These are phyloP conservation scores for Bubo blakistoni DNA, from an alignment of 2,113 vertebrate genomes.

Conservation along the genomic window DNA sequence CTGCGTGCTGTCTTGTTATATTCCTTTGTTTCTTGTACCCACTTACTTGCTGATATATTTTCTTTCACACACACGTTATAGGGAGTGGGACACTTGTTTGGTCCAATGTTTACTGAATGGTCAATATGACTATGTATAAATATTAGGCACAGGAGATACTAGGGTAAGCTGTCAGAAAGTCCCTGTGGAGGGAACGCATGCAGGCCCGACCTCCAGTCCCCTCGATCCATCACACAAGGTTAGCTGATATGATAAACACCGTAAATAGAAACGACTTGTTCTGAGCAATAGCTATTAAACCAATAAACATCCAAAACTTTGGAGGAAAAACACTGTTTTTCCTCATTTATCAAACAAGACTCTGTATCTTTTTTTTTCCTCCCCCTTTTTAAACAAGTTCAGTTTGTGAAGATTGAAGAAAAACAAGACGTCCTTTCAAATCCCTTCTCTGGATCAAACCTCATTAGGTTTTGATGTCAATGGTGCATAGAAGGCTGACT, in stretches of 20 bases:
- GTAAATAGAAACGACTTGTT: constrained; percentile 55
- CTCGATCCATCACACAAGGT: background rate
- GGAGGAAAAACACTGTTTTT: constrained; percentile 13
- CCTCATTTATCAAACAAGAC: constrained; percentile 60
- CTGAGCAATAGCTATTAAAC: constrained; percentile 49
- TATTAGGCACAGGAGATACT: background rate
- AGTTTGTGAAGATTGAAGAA: constrained; percentile 59
- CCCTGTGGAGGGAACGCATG: background rate
- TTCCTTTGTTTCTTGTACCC: background rate
- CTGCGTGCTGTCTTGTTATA: fast-evolving
- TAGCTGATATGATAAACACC: constrained; percentile 55
- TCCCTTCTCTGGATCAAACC: constrained; percentile 59
- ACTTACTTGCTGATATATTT: background rate
- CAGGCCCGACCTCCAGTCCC: background rate
- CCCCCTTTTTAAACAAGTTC: constrained; percentile 44
- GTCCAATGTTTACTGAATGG: background rate
- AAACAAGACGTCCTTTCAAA: constrained; percentile 66
- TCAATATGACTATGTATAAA: background rate
- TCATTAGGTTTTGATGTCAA: constrained; percentile 68
- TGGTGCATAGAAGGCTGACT: constrained; percentile 64
- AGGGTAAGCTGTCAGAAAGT: background rate
- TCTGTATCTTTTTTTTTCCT: constrained; percentile 31
- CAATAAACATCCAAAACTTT: constrained; percentile 53
- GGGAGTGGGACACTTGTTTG: background rate
- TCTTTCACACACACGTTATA: background rate